Base-by-base conservation (phyloP, 2,888 invertebrate genomes). In the Rhingia campestris region DNA sequence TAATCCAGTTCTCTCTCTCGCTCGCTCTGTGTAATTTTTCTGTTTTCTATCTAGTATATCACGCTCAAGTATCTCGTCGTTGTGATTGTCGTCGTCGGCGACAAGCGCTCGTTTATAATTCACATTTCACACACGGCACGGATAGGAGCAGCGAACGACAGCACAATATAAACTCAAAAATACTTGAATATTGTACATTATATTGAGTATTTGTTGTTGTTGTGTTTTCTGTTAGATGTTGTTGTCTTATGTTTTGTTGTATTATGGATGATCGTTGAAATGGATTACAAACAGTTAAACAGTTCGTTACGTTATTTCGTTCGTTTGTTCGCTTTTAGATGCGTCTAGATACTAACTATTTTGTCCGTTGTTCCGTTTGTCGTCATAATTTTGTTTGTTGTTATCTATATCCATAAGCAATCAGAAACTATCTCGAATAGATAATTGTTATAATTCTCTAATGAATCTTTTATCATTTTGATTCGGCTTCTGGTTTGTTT, bases 1-100 rank as follows among this genome's bases (percentile, higher is more conserved):
- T 87, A 87, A 87, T 88, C 87, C 87, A 88, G 86, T 69, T 81
- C 58, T 76, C 74, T 79, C 70, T 77, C 67, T 77, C 61, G 80
- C 53, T 77, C 56, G 51, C 67, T 45, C 53, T 80, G 67, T 63
- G 54, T 58, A 43, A 22, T 22, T 22, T 22, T 22, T 22, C 22
- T 49, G 37, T 54, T 45, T 64, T 54, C 39, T 67, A 61, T 54
- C 64, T 63, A 66, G 64, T 86, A 77, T 66, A 75, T 66, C 70
- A 79, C 84, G 74, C 45, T 84, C 39, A 69, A 67, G 70, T 84
- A 84, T 84, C 84, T 80, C 33, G 63, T 69, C 12, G 45, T 69
- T 45, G 63, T 45, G 32, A 56, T 54, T 53, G 72, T 41, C 41
- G 76, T 54, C 70, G 75, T 66, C 45, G 67, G 49, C 76, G 69